phyloP scores from a whole-genome alignment of 2,888 invertebrate genomes.

The Oligia strigilis region DNA sequence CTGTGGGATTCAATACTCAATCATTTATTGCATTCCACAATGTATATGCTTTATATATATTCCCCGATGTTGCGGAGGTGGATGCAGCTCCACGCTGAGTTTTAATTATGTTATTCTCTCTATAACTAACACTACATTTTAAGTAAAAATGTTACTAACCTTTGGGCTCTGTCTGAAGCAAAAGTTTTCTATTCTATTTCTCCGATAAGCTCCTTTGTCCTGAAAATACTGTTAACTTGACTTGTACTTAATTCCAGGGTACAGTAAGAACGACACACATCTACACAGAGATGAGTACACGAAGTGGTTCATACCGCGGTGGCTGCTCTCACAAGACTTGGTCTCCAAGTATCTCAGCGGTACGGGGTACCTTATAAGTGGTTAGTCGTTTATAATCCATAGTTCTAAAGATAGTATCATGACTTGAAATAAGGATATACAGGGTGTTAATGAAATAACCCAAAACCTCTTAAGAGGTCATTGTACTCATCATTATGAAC shows the following conservation, averaged over 20 bases:
- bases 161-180: background rate
- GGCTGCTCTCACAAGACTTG: slow-evolving; percentile 87
- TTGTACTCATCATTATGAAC: too few relatives aligned
- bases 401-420: background rate
- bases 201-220: too few relatives aligned
- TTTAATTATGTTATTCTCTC: too few relatives aligned
- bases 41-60: too few relatives aligned
- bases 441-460: too few relatives aligned
- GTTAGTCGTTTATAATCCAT: slow-evolving; percentile 65
- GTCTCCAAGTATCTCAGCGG: slow-evolving; percentile 93
- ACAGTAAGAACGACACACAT: slow-evolving; percentile 82
- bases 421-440: background rate
- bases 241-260: slow-evolving; percentile 73
- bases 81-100: too few relatives aligned
- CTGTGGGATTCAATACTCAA: too few relatives aligned
- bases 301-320: slow-evolving; percentile 92
- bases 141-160: too few relatives aligned
- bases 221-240: background rate
- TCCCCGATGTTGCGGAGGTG: too few relatives aligned
- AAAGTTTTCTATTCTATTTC: background rate
- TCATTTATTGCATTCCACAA: too few relatives aligned
- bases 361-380: slow-evolving; percentile 91
- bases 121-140: too few relatives aligned
- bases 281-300: slow-evolving; percentile 91
- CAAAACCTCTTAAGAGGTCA: too few relatives aligned